Evolutionary conservation across 2,113 vertebrate species (phyloP), one percentile per base, ranked within the genome.

Genomic region (Epinephelus lanceolatus): DNA sequence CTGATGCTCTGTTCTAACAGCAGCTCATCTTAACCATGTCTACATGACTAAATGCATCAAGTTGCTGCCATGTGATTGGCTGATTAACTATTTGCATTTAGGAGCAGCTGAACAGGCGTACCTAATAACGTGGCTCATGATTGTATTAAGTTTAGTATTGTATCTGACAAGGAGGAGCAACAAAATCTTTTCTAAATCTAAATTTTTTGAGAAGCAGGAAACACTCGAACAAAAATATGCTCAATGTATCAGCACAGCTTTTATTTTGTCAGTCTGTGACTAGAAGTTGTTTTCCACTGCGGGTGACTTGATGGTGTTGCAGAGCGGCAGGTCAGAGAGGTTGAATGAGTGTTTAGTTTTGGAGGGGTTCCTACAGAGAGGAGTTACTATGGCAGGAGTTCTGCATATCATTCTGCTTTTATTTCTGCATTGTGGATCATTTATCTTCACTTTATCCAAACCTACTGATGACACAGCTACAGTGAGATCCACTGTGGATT

Each of bases 361-460:
- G 1, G 78, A 73, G 49, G 55, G 30, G 17, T 57, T 73, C 12
- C 27, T 75, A 71, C 80, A 61, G 40, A 21, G 45, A 1, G 78
- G 37, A 51, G 27, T 37, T 3, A 75, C 61, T 13, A 92, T 93
- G 92, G 89, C 82, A 33, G 81, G 51, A 55, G n/a, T 21, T 59
- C 56, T 85, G 49, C 76, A 23, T 33, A 6, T 85, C 52, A 1
- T n/a, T 40, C 45, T 88, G 82, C 68, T 89, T 11, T 21, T 90
- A 6, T 56, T 71, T 57, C 45, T 91, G 17, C 62, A 21, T 6
- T 61, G 21, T 47, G 61, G 23, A n/a, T 87, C 75, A 1, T 74
- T 60, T 23, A 0, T 37, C 5, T 21, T 80, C 1, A 18, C 77
- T 49, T 59, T 42, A 37, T 5, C 71, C 66, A 6, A 1, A 18